Percentiles rank a stretch among this genome's conserved stretches.
Evolutionary conservation across 2,888 invertebrate species (phyloP).

Genomic region (Camponotus fellah): DNA sequence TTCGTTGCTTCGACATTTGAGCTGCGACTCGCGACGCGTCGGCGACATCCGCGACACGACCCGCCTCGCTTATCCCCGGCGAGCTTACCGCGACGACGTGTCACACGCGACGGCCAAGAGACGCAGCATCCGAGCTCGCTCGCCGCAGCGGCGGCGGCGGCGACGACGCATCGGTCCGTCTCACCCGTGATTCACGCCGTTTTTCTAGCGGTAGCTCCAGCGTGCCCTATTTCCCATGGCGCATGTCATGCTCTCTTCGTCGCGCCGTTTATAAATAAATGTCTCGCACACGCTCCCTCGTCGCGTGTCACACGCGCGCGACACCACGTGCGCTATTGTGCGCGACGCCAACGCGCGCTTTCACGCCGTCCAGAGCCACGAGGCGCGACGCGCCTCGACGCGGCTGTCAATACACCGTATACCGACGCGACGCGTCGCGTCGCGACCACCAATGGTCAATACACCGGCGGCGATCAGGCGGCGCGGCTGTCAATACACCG

Average conservation of each 20-base stretch:
- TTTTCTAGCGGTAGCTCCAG: constrained; percentile 58
- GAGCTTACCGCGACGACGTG: background rate
- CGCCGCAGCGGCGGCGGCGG: background rate
- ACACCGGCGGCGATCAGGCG: constrained; percentile 4
- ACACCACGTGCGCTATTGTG: constrained; percentile 37
- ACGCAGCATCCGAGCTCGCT: constrained; percentile 19
- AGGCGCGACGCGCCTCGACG: background rate
- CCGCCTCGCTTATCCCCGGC: background rate
- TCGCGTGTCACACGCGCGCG: constrained; percentile 3
- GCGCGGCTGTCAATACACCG: constrained; percentile 31
- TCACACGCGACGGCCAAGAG: background rate
- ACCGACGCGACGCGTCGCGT: background rate
- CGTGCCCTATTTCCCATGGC: constrained; percentile 73
- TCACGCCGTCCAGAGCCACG: constrained; percentile 10
- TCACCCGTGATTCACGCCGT: constrained; percentile 25
- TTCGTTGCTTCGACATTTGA: constrained; percentile 81
- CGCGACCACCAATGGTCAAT: background rate
- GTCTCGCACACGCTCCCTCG: constrained; percentile 50
- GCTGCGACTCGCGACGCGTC: constrained; percentile 55
- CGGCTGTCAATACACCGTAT: constrained; percentile 30
- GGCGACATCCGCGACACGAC: constrained; percentile 16
- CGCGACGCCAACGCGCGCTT: constrained; percentile 9
- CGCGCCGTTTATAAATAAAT: constrained; percentile 67
- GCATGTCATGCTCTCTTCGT: constrained; percentile 69
- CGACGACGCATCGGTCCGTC: constrained; percentile 15